Conservation (phyloP, 2,888 invertebrate genomes). For the Iphiclides podalirius region DNA sequence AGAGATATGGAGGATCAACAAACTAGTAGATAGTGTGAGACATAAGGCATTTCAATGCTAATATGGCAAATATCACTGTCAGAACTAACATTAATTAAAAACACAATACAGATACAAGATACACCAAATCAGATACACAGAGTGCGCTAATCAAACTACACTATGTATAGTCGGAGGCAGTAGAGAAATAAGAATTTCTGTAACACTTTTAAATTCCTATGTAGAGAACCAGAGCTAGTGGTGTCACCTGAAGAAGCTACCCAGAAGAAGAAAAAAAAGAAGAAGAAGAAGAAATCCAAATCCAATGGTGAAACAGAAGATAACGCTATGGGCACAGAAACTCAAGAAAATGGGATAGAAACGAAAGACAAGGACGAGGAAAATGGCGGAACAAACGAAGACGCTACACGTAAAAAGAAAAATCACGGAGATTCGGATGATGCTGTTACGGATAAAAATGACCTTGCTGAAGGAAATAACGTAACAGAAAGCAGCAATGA, state of each 20-base stretch:
- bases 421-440: conserved; percentile 1
- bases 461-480: background rate
- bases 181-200: no score
- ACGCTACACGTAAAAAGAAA: conserved; percentile 22
- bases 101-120: no score
- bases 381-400: conserved; percentile 20
- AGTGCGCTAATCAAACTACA: no score
- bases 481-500: background rate
- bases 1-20: no score
- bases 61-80: no score
- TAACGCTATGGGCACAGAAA: conserved; percentile 8
- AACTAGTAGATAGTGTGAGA: no score
- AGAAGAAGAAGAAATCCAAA: conserved; percentile 35
- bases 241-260: conserved; percentile 52
- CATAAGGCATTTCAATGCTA: no score
- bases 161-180: no score
- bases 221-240: conserved; percentile 60
- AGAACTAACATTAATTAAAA: no score
- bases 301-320: conserved; percentile 3
- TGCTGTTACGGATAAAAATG: conserved; percentile 33
- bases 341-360: conserved; percentile 37
- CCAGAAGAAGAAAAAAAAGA: conserved; percentile 65
- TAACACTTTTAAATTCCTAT: no score
- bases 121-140: no score
- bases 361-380: conserved; percentile 20